A percentile compares a stretch with the other conserved stretches of the same genome.
Conservation (phyloP, 2,888 invertebrate genomes). For the Suillia variegata region DNA sequence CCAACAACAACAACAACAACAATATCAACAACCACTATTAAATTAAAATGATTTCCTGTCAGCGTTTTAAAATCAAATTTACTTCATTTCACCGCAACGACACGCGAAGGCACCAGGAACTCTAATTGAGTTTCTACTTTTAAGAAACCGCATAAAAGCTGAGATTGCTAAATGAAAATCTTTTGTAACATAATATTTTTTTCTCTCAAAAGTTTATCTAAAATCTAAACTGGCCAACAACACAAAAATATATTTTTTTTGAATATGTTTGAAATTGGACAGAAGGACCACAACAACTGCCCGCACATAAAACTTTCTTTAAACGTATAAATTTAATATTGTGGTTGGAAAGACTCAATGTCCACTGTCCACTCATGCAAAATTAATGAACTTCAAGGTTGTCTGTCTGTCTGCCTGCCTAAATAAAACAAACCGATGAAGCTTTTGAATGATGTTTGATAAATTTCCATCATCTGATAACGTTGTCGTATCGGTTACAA, state of each 20-base stretch:
- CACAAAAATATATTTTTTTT: too few species aligned
- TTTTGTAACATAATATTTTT: background rate
- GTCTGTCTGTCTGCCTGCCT: too few species aligned
- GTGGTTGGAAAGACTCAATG: background rate
- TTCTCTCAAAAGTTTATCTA: background rate
- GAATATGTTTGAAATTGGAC: too few species aligned
- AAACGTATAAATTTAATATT: too few species aligned
- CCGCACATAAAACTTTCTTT: too few species aligned
- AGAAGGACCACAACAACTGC: too few species aligned
- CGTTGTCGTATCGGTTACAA: background rate
- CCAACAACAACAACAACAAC: background rate
- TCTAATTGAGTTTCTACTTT: slow-evolving; percentile 50
- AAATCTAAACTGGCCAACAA: too few species aligned
- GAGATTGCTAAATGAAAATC: slow-evolving; percentile 50
- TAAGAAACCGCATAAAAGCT: slow-evolving; percentile 50
- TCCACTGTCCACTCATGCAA: background rate
- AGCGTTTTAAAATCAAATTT: slow-evolving; percentile 39
- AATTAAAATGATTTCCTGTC: background rate
- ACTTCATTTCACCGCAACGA: background rate
- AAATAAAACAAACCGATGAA: too few species aligned
- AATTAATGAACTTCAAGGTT: too few species aligned
- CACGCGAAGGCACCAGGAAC: slow-evolving; percentile 34
- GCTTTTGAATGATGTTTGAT: background rate
- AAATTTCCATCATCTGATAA: background rate
- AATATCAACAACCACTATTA: background rate